Evolutionary conservation across 2,797 vertebrate genomes (phyloP).

Genomic region (Alauda arvensis): DNA sequence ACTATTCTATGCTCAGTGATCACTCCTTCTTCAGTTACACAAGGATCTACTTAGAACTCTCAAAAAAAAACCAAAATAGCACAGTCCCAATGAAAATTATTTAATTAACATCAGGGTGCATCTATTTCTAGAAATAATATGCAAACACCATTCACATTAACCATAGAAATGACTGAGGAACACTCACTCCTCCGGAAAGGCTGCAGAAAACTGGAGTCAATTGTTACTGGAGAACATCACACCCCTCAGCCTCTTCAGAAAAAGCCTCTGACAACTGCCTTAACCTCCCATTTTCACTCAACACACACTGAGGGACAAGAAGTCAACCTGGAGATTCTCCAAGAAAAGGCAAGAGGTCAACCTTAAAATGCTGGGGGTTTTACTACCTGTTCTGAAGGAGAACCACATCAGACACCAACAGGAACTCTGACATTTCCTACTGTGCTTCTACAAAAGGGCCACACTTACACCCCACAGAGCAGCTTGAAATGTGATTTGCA

Average conservation of each 20-base stretch:
- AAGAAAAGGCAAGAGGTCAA: not conserved
- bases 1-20: not conserved
- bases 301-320: not conserved
- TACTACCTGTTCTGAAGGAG: not conserved
- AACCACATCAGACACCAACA: not conserved
- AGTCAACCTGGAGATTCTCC: not conserved
- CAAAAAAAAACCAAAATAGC: not conserved
- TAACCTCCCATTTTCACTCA: not conserved
- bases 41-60: not conserved
- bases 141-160: not conserved
- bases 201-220: not conserved
- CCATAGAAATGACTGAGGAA: not conserved
- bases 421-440: not conserved
- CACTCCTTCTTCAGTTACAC: not conserved
- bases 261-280: not conserved
- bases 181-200: not conserved
- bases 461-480: not conserved
- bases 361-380: not conserved
- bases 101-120: not conserved
- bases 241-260: not conserved
- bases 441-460: not conserved
- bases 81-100: not conserved
- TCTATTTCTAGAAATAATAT: not conserved
- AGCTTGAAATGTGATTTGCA: not conserved
- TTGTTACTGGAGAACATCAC: not conserved